Conservation (phyloP, 2,797 vertebrate genomes). For the Nyctibius grandis region DNA sequence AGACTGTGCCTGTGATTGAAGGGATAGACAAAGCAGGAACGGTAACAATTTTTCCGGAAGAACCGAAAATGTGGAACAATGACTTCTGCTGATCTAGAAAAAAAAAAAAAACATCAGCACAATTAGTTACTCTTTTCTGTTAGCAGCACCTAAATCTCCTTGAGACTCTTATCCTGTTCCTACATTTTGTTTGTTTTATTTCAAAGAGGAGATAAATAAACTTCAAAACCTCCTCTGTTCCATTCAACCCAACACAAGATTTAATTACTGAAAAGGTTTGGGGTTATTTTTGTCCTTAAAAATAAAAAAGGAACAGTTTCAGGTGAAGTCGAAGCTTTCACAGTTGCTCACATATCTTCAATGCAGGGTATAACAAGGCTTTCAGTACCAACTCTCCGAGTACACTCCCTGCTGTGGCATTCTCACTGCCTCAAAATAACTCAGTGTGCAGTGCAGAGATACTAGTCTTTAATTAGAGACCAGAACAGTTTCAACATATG, state of each 20-base stretch:
- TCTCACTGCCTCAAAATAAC: slow-evolving; percentile 59
- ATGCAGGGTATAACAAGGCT: slow-evolving; percentile 34
- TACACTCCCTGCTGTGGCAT: slow-evolving; percentile 65
- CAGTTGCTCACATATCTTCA: slow-evolving; percentile 32
- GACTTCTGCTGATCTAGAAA: not conserved
- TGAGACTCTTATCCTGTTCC: not conserved
- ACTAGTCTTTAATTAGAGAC: slow-evolving; percentile 63
- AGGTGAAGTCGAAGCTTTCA: slow-evolving; percentile 17
- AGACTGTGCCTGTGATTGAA: not conserved
- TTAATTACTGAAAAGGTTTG: not conserved
- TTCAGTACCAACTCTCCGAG: slow-evolving; percentile 36
- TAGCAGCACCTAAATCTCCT: not conserved
- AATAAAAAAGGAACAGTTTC: not conserved
- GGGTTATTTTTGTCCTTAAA: not conserved
- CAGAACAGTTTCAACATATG: slow-evolving; percentile 57
- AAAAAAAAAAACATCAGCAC: not conserved
- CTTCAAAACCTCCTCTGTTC: not conserved
- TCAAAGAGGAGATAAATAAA: not conserved
- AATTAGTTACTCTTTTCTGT: not conserved
- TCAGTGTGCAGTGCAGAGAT: slow-evolving; percentile 52
- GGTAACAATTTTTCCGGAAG: not conserved
- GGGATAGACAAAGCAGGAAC: not conserved
- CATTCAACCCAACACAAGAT: not conserved
- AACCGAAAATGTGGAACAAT: not conserved
- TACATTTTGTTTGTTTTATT: not conserved